A percentile compares a stretch with the other conserved stretches of the same genome.
Evolutionary conservation across 2,113 vertebrate species (phyloP).

Genomic region (Cervus canadensis): DNA sequence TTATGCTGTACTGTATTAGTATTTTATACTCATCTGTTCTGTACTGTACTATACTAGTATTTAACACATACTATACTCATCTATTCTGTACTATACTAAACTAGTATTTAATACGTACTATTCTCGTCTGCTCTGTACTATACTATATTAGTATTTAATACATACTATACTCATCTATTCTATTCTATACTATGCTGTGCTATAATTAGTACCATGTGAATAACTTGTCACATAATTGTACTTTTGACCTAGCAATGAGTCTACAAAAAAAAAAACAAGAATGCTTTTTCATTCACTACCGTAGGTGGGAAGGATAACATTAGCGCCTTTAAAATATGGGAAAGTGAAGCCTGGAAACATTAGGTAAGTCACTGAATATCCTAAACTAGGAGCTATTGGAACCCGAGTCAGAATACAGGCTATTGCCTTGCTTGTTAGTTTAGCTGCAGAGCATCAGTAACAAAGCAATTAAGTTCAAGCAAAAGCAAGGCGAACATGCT

Average conservation of each 20-base stretch:
- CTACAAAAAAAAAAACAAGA: neutral
- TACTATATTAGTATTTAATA: neutral
- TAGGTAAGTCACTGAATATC: neutral
- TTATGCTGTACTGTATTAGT: neutral
- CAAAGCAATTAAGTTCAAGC: neutral
- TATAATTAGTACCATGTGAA: neutral
- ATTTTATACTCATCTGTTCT: neutral
- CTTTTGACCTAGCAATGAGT: neutral
- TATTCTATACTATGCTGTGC: neutral
- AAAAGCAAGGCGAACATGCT: neutral
- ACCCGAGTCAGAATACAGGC: neutral
- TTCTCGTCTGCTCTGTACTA: rapidly evolving
- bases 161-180: neutral
- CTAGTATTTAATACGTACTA: neutral
- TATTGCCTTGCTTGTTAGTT: neutral
- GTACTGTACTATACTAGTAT: neutral
- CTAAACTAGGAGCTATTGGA: neutral
- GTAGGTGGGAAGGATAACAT: neutral
- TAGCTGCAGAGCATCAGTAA: neutral
- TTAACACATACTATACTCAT: neutral
- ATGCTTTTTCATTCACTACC: neutral
- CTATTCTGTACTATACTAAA: neutral
- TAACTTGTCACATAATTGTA: neutral
- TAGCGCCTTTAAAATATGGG: neutral
- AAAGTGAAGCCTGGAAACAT: neutral